phyloP scores from a whole-genome alignment of 2,888 invertebrate species.

The Patella pellucida region DNA sequence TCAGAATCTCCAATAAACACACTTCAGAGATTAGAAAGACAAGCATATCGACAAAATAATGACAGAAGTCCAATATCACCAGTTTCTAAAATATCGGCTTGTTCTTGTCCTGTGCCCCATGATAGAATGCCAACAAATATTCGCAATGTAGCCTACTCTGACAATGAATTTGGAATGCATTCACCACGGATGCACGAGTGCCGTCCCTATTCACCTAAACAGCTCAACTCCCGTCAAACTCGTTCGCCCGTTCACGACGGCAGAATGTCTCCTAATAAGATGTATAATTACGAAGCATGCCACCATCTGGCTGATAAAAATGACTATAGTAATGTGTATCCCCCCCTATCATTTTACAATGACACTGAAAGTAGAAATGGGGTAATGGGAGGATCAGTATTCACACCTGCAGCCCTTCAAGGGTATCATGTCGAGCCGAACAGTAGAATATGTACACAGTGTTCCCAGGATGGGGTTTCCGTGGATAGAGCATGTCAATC shows the following conservation, averaged over 20 bases:
- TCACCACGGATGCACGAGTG: slow-evolving; percentile 32
- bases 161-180: slow-evolving; percentile 49
- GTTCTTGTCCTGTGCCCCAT: slow-evolving; percentile 62
- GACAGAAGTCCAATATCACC: slow-evolving; percentile 59
- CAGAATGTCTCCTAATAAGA: slow-evolving; percentile 17
- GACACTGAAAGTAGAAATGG: slow-evolving; percentile 37
- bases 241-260: slow-evolving; percentile 37
- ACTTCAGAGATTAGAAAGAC: slow-evolving; percentile 31
- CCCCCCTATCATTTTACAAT: slow-evolving; percentile 46
- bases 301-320: slow-evolving; percentile 10
- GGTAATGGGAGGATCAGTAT: slow-evolving; percentile 27
- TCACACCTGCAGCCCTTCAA: slow-evolving; percentile 35
- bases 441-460: neutral
- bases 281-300: slow-evolving; percentile 24
- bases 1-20: slow-evolving; percentile 50
- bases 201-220: slow-evolving; percentile 52
- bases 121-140: slow-evolving; percentile 42
- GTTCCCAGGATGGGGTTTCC: slow-evolving; percentile 24
- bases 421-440: slow-evolving; percentile 35
- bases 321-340: slow-evolving; percentile 23
- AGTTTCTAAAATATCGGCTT: slow-evolving; percentile 61
- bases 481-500: slow-evolving; percentile 74
- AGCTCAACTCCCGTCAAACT: slow-evolving; percentile 42
- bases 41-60: slow-evolving; percentile 32
- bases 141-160: slow-evolving; percentile 53